These are phyloP conservation scores for Phyllostomus hastatus DNA, from an alignment of 2,113 vertebrate genomes.

Conservation along the genomic window DNA sequence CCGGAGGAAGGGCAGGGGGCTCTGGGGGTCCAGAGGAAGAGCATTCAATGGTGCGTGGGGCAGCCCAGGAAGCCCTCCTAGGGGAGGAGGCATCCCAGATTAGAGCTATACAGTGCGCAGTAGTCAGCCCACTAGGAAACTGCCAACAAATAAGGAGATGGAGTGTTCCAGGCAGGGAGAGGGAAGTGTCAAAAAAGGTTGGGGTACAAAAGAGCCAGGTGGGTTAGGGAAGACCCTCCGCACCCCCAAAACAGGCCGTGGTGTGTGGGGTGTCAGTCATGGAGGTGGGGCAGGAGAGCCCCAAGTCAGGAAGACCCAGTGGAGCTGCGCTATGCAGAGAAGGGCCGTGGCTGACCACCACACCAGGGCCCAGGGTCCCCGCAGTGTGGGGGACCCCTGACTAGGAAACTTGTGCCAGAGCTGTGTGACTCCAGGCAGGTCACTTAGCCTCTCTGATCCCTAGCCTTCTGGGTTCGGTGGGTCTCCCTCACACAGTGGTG, in stretches of 20 bases:
- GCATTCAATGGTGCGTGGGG: too few species aligned
- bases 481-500: background rate
- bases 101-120: background rate
- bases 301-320: background rate
- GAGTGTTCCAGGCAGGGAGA: background rate
- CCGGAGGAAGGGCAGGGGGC: background rate
- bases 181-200: background rate
- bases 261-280: background rate
- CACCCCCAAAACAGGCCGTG: fast-evolving
- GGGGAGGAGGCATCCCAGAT: background rate
- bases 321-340: background rate
- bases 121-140: background rate
- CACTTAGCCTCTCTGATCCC: background rate
- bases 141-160: background rate
- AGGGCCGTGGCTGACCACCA: fast-evolving
- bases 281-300: background rate
- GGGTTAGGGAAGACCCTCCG: background rate
- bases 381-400: background rate
- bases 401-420: background rate
- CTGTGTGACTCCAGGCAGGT: background rate
- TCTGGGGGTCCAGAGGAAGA: background rate
- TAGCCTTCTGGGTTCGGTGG: background rate
- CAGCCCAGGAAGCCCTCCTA: background rate
- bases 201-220: background rate
- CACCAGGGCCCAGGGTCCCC: background rate